Evolutionary conservation across 2,797 vertebrate species (phyloP).

Genomic region (Tadarida brasiliensis): DNA sequence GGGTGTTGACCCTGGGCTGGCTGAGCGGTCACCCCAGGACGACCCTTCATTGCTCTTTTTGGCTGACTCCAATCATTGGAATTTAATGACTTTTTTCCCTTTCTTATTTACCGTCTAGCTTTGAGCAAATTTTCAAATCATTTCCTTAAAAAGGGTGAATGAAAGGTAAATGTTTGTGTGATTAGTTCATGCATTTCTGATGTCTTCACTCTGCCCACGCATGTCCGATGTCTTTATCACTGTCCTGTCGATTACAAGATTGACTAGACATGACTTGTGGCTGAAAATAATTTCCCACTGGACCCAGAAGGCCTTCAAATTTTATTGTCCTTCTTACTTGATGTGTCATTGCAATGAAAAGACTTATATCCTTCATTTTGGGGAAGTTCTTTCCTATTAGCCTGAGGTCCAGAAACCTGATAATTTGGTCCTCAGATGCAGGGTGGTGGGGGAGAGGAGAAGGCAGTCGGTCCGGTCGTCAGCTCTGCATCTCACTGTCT

Average conservation of each 20-base stretch:
- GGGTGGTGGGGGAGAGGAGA: background rate
- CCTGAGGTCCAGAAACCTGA: background rate
- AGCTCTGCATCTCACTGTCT: background rate
- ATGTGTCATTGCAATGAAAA: background rate
- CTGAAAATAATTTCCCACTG: background rate
- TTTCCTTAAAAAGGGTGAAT: slow-evolving; percentile 12
- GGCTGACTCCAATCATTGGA: slow-evolving; percentile 26
- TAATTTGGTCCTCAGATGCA: background rate
- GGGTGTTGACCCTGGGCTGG: background rate
- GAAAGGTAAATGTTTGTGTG: background rate
- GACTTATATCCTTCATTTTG: background rate
- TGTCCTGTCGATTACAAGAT: background rate
- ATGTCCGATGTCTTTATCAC: slow-evolving; percentile 13
- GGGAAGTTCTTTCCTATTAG: background rate
- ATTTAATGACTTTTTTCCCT: background rate
- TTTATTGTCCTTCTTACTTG: slow-evolving; percentile 12
- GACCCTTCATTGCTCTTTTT: background rate
- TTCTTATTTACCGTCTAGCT: slow-evolving; percentile 25
- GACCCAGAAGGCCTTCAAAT: slow-evolving; percentile 3
- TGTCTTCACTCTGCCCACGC: background rate
- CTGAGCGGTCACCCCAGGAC: background rate
- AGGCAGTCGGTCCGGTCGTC: background rate
- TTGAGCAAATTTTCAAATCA: slow-evolving; percentile 41
- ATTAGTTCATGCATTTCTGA: background rate
- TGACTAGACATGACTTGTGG: slow-evolving; percentile 24